Percentiles rank a stretch among this genome's conserved stretches.
Conservation (phyloP, 2,797 vertebrate species). For the Hirundo rustica region DNA sequence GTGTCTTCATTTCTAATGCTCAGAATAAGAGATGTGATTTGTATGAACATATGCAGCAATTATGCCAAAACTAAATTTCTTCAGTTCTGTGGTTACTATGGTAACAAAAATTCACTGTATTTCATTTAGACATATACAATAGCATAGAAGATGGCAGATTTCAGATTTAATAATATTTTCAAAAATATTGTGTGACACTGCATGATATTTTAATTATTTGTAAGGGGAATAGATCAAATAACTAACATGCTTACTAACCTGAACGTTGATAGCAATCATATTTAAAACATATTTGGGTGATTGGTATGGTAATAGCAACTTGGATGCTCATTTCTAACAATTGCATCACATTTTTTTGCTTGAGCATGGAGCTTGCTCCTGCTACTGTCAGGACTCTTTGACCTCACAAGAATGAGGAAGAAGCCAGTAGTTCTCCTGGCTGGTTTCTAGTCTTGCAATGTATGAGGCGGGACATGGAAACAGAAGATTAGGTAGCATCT, state of each 20-base stretch:
- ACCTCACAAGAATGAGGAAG: background rate
- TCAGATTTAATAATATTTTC: conserved; percentile 32
- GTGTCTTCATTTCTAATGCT: conserved; percentile 34
- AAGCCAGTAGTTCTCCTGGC: background rate
- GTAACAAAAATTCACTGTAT: conserved; percentile 60
- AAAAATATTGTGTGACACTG: conserved; percentile 8
- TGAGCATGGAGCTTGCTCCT: background rate
- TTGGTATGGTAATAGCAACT: background rate
- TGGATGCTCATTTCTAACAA: background rate
- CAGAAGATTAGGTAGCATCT: background rate
- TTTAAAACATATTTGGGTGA: background rate
- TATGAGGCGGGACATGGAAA: background rate
- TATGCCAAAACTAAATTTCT: conserved; percentile 70
- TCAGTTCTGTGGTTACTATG: conserved; percentile 66
- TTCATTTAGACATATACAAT: conserved; percentile 57
- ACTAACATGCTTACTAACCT: background rate
- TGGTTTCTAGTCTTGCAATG: background rate
- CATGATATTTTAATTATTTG: conserved; percentile 32
- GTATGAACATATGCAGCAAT: conserved; percentile 68
- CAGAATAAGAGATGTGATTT: conserved; percentile 59
- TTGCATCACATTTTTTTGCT: background rate
- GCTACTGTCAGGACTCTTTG: background rate
- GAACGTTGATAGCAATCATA: background rate
- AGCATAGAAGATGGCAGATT: conserved; percentile 18
- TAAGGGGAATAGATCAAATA: conserved; percentile 11